Evolutionary conservation across 2,888 invertebrate genomes (phyloP).

Genomic region (Conus canariensis): DNA sequence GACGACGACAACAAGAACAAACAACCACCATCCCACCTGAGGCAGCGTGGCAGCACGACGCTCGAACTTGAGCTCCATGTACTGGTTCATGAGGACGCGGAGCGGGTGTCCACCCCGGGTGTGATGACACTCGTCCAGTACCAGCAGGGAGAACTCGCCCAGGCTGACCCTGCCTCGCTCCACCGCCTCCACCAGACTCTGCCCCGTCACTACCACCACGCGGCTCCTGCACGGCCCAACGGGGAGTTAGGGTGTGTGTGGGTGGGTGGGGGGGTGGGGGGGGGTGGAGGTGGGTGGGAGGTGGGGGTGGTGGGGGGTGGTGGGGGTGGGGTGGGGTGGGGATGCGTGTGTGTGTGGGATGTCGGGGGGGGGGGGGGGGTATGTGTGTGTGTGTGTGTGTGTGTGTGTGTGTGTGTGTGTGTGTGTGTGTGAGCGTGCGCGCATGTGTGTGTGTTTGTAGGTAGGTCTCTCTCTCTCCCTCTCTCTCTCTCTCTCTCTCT

Average conservation of each 20-base stretch:
- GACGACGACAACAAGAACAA: too few species aligned
- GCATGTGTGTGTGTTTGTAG: too few species aligned
- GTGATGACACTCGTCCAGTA: conserved; percentile 42
- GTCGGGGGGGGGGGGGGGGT: background rate
- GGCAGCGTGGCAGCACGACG: background rate
- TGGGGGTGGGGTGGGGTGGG: too few species aligned
- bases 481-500: too few species aligned
- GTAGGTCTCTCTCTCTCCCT: too few species aligned
- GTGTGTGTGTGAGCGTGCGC: too few species aligned
- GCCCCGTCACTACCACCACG: conserved; percentile 35
- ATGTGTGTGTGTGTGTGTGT: background rate
- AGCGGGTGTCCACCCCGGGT: conserved; percentile 32
- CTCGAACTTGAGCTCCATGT: conserved; percentile 36
- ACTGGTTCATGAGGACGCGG: conserved; percentile 32
- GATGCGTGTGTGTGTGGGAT: too few species aligned
- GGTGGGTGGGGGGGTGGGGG: background rate
- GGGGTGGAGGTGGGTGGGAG: background rate
- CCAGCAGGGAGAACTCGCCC: conserved; percentile 32
- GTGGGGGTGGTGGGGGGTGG: too few species aligned
- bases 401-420: too few species aligned
- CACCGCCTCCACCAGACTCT: conserved; percentile 42
- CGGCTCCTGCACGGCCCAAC: background rate
- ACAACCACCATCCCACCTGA: conserved; percentile 1
- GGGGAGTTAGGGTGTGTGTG: background rate
- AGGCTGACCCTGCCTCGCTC: conserved; percentile 7